phyloP scores from a whole-genome alignment of 2,888 invertebrate species.

The Gymnoscelis rufifasciata region DNA sequence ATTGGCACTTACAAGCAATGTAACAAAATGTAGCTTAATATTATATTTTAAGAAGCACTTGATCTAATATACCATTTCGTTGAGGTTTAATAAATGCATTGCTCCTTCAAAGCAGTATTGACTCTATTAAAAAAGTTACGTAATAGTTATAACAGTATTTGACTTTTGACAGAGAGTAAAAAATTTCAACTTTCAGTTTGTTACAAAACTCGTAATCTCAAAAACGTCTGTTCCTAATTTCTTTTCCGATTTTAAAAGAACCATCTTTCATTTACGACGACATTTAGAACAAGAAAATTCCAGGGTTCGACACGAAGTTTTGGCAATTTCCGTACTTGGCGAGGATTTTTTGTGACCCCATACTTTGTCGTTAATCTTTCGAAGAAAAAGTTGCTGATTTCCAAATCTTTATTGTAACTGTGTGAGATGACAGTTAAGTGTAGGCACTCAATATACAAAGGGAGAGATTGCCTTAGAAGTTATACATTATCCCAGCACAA shows the following conservation, averaged over 20 bases:
- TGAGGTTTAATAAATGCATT: constrained; percentile 8
- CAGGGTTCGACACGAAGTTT: constrained; percentile 74
- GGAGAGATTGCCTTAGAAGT: background rate
- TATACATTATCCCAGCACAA: background rate
- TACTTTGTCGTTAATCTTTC: constrained; percentile 75
- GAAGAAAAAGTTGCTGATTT: constrained; percentile 68
- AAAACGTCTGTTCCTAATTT: constrained; percentile 77
- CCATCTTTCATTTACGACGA: constrained; percentile 77
- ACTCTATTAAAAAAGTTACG: no score
- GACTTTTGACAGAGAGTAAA: constrained; percentile 24
- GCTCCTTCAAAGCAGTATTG: constrained; percentile 2
- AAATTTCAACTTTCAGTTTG: constrained; percentile 51
- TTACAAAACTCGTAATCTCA: constrained; percentile 71
- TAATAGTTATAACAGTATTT: no score
- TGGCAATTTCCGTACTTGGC: constrained; percentile 74
- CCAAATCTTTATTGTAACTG: constrained; percentile 57
- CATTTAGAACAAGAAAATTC: constrained; percentile 76
- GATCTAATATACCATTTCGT: constrained; percentile 6
- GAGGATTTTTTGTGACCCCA: constrained; percentile 69
- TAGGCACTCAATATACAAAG: constrained; percentile 39
- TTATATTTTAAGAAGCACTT: no score
- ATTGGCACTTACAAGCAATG: no score
- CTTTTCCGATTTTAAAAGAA: constrained; percentile 76
- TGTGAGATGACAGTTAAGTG: constrained; percentile 63
- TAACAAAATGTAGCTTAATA: no score